Evolutionary conservation across 2,888 invertebrate genomes (phyloP).

Genomic region (Empis livida): DNA sequence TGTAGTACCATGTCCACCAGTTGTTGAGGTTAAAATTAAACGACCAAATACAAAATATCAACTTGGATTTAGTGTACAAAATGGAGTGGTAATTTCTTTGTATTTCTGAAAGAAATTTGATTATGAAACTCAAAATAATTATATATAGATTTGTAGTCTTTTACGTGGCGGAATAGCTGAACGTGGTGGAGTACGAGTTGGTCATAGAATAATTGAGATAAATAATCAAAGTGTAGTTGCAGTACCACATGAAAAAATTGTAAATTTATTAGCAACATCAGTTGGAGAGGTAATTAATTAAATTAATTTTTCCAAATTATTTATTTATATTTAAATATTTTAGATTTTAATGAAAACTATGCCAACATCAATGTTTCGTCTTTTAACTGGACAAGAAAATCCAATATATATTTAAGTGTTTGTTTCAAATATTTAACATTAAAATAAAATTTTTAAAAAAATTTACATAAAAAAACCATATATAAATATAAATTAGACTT

Average conservation of each 20-base stretch:
- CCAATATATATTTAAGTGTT: conserved; percentile 86
- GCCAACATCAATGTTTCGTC: conserved; percentile 99
- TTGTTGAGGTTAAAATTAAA: conserved; percentile 98
- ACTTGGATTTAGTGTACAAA: conserved; percentile 98
- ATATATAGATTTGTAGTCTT: conserved; percentile 83
- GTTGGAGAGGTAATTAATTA: conserved; percentile 79
- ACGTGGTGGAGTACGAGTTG: conserved; percentile 95
- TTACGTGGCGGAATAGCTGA: conserved; percentile 98
- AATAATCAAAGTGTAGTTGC: conserved; percentile 99
- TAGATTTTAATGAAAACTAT: conserved; percentile 99
- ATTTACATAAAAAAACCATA: no score
- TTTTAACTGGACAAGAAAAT: conserved; percentile 97
- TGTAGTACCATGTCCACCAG: conserved; percentile 98
- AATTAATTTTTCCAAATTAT: not conserved
- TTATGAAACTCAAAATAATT: conserved; percentile 8
- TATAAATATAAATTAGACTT: no score
- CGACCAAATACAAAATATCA: conserved; percentile 99
- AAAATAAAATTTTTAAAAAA: no score
- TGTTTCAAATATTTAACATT: no score
- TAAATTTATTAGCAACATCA: conserved; percentile 95
- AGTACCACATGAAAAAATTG: conserved; percentile 98
- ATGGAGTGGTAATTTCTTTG: conserved; percentile 79
- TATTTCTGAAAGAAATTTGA: not conserved
- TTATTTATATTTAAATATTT: conserved; percentile 23
- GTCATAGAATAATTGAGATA: conserved; percentile 99